These are phyloP conservation scores for Tetheella fluctuosa DNA, from an alignment of 2,888 invertebrate genomes.

Conservation along the genomic window DNA sequence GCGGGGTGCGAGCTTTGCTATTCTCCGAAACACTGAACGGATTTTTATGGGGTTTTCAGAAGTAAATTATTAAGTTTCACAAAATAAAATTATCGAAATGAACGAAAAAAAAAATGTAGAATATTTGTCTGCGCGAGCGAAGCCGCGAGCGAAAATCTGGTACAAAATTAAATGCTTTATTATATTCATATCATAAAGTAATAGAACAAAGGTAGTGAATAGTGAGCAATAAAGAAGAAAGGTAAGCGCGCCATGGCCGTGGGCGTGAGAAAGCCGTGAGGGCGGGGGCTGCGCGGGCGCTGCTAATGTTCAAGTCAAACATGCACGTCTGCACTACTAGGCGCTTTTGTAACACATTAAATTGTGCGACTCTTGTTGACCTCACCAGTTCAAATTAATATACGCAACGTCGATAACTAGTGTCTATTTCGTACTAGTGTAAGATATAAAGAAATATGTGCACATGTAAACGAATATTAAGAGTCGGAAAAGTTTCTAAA, in stretches of 20 bases:
- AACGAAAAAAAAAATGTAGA: too few species aligned
- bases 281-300: conserved; percentile 55
- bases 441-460: too few species aligned
- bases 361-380: conserved; percentile 34
- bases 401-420: not conserved
- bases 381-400: conserved; percentile 24
- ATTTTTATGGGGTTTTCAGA: too few species aligned
- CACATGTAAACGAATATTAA: too few species aligned
- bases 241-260: conserved; percentile 52
- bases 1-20: too few species aligned
- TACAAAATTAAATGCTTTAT: too few species aligned
- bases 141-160: not conserved
- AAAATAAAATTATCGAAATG: too few species aligned
- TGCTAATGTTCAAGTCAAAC: conserved; percentile 73
- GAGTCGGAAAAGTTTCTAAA: too few species aligned
- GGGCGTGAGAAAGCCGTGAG: conserved; percentile 76
- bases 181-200: not conserved
- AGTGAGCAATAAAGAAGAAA: conserved; percentile 66
- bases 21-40: too few species aligned
- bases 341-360: conserved; percentile 16
- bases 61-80: too few species aligned
- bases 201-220: conserved; percentile 26
- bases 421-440: not conserved
- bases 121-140: too few species aligned
- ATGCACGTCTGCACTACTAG: conserved; percentile 48